Percentiles rank a stretch among this genome's conserved stretches.
phyloP scores from a whole-genome alignment of 2,797 vertebrate genomes.

The Heliangelus exortis region DNA sequence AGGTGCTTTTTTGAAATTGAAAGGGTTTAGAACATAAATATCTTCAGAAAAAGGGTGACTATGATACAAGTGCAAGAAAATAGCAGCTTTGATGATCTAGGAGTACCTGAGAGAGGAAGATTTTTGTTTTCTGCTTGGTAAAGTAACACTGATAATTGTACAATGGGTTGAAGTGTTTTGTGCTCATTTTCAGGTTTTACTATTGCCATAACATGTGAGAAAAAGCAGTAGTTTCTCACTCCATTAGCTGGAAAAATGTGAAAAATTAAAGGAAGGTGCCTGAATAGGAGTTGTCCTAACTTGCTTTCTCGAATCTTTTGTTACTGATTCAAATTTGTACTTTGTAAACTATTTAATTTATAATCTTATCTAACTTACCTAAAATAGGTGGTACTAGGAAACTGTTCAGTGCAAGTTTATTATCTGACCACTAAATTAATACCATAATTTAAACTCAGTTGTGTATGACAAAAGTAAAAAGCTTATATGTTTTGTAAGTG shows the following conservation, averaged over 20 bases:
- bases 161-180: not conserved
- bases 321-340: not conserved
- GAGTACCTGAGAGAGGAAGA: not conserved
- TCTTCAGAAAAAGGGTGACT: not conserved
- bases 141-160: not conserved
- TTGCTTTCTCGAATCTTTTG: slow-evolving; percentile 6
- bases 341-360: slow-evolving; percentile 17
- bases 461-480: slow-evolving; percentile 60
- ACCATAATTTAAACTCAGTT: slow-evolving; percentile 41
- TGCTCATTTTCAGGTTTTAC: not conserved
- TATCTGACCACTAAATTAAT: slow-evolving; percentile 54
- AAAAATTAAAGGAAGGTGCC: not conserved
- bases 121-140: not conserved
- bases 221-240: not conserved
- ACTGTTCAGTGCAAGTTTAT: slow-evolving; percentile 47
- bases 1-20: not conserved
- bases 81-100: not conserved
- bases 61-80: fast-evolving
- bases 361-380: not conserved
- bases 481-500: not conserved
- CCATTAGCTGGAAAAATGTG: not conserved
- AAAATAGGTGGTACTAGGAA: slow-evolving; percentile 25
- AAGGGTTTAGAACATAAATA: not conserved
- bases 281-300: not conserved
- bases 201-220: not conserved